A percentile compares a stretch with the other conserved stretches of the same genome.
Evolutionary conservation across 2,888 invertebrate genomes (phyloP).

Genomic region (Scaeva pyrastri): DNA sequence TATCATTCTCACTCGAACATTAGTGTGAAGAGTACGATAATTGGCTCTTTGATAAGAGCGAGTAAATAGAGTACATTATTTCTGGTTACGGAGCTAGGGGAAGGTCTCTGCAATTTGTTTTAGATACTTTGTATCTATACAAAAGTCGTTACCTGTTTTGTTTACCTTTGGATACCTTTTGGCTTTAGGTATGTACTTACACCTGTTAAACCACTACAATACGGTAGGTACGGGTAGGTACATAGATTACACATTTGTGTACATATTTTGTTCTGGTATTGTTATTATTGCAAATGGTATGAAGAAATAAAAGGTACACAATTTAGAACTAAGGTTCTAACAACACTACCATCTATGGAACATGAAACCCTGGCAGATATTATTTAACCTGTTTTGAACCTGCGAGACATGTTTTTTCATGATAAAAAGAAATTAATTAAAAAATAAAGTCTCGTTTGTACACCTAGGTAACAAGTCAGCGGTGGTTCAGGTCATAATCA

Average conservation of each 20-base stretch:
- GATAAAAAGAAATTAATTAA: background rate
- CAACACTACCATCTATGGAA: background rate
- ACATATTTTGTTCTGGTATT: background rate
- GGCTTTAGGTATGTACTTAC: no score
- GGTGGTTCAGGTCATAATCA: no score
- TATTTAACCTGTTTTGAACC: slow-evolving; percentile 51
- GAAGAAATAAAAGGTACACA: slow-evolving; percentile 12
- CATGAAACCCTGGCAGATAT: slow-evolving; percentile 54
- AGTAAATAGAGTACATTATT: background rate
- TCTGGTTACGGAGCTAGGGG: no score
- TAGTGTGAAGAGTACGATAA: slow-evolving; percentile 12
- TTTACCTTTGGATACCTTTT: no score
- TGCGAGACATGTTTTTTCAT: slow-evolving; percentile 5
- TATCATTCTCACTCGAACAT: background rate
- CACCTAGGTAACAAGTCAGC: no score
- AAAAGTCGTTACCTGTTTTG: no score
- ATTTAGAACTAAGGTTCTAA: slow-evolving; percentile 1
- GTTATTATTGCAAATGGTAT: background rate
- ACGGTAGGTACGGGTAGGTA: background rate
- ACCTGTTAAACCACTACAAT: background rate
- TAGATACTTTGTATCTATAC: no score
- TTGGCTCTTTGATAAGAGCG: slow-evolving; percentile 35
- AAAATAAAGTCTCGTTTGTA: background rate
- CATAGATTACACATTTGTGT: background rate
- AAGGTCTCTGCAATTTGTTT: no score